Evolutionary conservation across 2,888 invertebrate genomes (phyloP).

Genomic region (Bombyx huttoni): DNA sequence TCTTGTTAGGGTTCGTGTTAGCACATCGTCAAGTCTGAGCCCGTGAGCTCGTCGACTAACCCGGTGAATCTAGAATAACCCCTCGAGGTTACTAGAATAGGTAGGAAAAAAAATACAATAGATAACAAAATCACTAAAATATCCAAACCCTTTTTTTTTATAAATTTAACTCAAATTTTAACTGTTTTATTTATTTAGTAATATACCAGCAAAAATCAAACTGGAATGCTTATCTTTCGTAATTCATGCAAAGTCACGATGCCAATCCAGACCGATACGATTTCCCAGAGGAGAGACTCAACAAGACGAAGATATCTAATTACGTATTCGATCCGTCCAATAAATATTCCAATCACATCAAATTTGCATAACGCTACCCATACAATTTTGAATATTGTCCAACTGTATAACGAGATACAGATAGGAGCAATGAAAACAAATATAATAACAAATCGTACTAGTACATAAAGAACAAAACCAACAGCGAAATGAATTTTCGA

Average conservation of each 20-base stretch:
- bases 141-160: no score
- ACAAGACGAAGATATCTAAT: constrained; percentile 53
- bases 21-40: no score
- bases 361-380: constrained; percentile 42
- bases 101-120: no score
- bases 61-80: no score
- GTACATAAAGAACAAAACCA: background rate
- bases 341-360: constrained; percentile 56
- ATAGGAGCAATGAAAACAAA: background rate
- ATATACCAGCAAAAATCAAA: constrained; percentile 10
- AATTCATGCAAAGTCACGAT: constrained; percentile 42
- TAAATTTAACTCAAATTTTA: no score
- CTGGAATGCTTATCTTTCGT: constrained; percentile 12
- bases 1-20: no score
- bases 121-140: no score
- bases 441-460: background rate
- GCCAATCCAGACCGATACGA: constrained; percentile 40
- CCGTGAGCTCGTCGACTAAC: no score
- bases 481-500: background rate
- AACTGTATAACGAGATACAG: constrained; percentile 3
- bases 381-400: constrained; percentile 6
- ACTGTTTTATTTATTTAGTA: no score
- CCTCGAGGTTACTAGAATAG: no score
- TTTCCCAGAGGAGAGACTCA: constrained; percentile 46
- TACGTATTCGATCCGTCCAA: constrained; percentile 58